These are phyloP conservation scores for Hemicordylus capensis DNA, from an alignment of 2,113 vertebrate species.

Conservation along the genomic window DNA sequence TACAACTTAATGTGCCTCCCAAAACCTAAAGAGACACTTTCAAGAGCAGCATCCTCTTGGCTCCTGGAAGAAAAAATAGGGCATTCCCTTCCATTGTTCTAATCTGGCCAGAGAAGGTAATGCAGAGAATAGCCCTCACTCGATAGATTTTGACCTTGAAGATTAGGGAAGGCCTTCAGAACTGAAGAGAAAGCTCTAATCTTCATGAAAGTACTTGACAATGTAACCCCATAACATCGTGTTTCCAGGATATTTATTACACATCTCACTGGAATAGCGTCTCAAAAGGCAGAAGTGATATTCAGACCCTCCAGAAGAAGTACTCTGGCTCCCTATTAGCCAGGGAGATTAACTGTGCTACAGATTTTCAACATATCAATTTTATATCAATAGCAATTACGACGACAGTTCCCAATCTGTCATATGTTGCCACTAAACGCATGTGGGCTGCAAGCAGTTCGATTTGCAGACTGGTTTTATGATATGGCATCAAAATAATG, in stretches of 20 bases:
- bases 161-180: not conserved
- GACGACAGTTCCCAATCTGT: not conserved
- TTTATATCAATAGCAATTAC: constrained; percentile 6
- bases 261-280: rapidly evolving
- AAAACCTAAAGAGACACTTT: not conserved
- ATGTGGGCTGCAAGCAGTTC: not conserved
- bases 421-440: not conserved
- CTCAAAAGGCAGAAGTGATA: not conserved
- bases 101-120: not conserved
- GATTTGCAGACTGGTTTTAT: constrained; percentile 1
- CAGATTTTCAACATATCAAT: constrained; percentile 13
- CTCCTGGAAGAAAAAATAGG: not conserved
- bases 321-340: not conserved
- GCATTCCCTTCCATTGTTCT: not conserved
- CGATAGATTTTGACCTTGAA: constrained; percentile 4
- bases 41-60: not conserved
- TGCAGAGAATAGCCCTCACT: not conserved
- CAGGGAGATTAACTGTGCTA: not conserved
- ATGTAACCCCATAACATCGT: too few species aligned
- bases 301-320: not conserved
- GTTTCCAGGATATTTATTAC: not conserved
- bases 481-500: constrained; percentile 1
- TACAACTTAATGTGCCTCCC: not conserved
- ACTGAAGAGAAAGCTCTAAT: not conserved
- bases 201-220: not conserved